Evolutionary conservation across 2,888 invertebrate species (phyloP).

Genomic region (Drosophila subquinaria): DNA sequence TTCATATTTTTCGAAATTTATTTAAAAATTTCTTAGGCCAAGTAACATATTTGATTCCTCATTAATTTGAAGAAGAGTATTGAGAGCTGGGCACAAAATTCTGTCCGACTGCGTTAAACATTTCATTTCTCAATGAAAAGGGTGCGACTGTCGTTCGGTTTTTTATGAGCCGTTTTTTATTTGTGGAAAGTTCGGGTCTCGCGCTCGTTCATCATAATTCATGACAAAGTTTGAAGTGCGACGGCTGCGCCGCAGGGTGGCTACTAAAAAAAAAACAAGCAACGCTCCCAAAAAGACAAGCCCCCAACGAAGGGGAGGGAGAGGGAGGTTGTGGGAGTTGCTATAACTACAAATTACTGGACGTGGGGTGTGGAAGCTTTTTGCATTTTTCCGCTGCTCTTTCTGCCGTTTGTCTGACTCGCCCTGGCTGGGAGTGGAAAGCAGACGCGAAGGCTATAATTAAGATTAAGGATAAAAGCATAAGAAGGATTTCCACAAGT

Average conservation of each 20-base stretch:
- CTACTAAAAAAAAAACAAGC: slow-evolving; percentile 12
- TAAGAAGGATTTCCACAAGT: slow-evolving; percentile 83
- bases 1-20: neutral
- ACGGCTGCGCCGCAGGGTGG: slow-evolving; percentile 66
- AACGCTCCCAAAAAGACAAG: slow-evolving; percentile 46
- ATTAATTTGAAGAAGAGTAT: slow-evolving; percentile 3
- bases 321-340: slow-evolving; percentile 37
- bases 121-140: slow-evolving; percentile 68
- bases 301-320: neutral
- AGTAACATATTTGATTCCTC: neutral
- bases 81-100: slow-evolving; percentile 17
- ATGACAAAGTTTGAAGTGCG: slow-evolving; percentile 81
- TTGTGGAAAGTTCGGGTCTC: slow-evolving; percentile 32
- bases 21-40: neutral
- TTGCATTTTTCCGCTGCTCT: slow-evolving; percentile 37
- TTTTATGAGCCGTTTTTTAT: slow-evolving; percentile 23
- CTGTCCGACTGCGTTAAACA: slow-evolving; percentile 29
- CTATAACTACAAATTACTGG: slow-evolving; percentile 77
- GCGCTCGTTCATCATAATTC: slow-evolving; percentile 79
- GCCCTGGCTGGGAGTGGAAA: slow-evolving; percentile 20
- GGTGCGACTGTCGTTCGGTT: slow-evolving; percentile 62
- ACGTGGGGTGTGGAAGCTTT: slow-evolving; percentile 49
- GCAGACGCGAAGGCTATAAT: slow-evolving; percentile 75
- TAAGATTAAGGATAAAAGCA: slow-evolving; percentile 84
- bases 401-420: slow-evolving; percentile 49